Conservation (phyloP, 1,140 invertebrate species). For the Drosophila arizonae region DNA sequence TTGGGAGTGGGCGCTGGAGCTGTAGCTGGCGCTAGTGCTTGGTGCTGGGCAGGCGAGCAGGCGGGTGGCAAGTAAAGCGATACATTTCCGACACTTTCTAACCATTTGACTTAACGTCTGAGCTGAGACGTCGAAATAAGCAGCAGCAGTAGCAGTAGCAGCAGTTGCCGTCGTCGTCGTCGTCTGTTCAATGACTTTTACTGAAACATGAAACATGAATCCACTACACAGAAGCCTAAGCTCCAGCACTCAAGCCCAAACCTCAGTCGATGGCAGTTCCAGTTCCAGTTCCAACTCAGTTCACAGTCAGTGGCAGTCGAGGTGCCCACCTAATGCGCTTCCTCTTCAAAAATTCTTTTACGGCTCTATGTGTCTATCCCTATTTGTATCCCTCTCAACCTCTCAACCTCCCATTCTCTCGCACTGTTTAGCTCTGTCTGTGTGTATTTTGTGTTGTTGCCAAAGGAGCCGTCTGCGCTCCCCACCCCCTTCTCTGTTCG, state of each 20-base stretch:
- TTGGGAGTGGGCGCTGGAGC: constrained; percentile 13
- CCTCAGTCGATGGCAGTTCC: constrained; percentile 30
- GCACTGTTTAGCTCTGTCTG: constrained; percentile 24
- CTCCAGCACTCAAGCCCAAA: constrained; percentile 4
- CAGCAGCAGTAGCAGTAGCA: background rate
- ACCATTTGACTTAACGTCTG: constrained; percentile 63
- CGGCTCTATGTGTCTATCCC: constrained; percentile 56
- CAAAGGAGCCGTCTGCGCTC: constrained; percentile 61
- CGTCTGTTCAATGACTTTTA: constrained; percentile 80
- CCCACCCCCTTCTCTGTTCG: constrained; percentile 8
- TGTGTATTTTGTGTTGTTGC: constrained; percentile 27
- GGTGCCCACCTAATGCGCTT: constrained; percentile 73
- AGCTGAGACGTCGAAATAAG: constrained; percentile 4
- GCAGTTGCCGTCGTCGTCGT: constrained; percentile 17
- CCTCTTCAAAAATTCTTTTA: constrained; percentile 75
- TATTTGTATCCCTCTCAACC: constrained; percentile 23
- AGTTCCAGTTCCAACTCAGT: constrained; percentile 26
- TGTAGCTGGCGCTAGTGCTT: background rate
- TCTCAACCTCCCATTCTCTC: constrained; percentile 6
- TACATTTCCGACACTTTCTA: constrained; percentile 78
- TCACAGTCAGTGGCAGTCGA: constrained; percentile 9
- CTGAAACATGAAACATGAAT: constrained; percentile 73
- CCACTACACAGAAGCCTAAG: constrained; percentile 70
- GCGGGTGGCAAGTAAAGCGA: constrained; percentile 41
- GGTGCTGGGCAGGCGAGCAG: background rate